A percentile compares a stretch with the other conserved stretches of the same genome.
Conservation (phyloP, 2,888 invertebrate species). For the Congeria kusceri region DNA sequence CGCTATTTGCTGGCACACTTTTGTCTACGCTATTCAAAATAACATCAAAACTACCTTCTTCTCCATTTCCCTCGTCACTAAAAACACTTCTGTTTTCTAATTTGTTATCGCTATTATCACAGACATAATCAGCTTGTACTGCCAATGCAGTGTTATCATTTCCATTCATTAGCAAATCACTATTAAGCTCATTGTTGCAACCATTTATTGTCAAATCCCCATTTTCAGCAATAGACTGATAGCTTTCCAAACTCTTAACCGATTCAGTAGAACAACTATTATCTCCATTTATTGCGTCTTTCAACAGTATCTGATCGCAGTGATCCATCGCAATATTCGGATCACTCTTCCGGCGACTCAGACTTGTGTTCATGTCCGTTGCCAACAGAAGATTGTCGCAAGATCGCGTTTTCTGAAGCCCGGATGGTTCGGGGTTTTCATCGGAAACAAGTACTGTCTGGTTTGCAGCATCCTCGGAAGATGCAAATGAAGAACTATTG, state of each 20-base stretch:
- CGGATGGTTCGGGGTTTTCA: slow-evolving; percentile 30
- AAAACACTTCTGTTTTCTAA: slow-evolving; percentile 5
- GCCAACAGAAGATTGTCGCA: slow-evolving; percentile 92
- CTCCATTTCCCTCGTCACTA: slow-evolving; percentile 13
- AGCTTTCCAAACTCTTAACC: slow-evolving; percentile 56
- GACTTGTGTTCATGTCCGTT: slow-evolving; percentile 83
- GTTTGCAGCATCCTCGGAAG: slow-evolving; percentile 74
- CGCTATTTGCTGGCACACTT: not conserved
- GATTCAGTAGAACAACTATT: slow-evolving; percentile 62
- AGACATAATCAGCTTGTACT: not conserved
- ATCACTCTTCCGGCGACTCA: slow-evolving; percentile 92
- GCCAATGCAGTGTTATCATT: not conserved
- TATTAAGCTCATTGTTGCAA: slow-evolving; percentile 20
- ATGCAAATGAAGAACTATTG: slow-evolving; percentile 76
- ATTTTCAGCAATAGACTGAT: slow-evolving; percentile 52
- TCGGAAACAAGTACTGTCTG: slow-evolving; percentile 53
- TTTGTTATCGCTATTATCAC: slow-evolving; percentile 19
- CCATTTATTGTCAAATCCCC: slow-evolving; percentile 35
- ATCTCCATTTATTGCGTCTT: slow-evolving; percentile 62
- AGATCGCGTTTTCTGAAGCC: slow-evolving; percentile 90
- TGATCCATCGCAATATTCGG: slow-evolving; percentile 88
- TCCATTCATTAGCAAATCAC: slow-evolving; percentile 17
- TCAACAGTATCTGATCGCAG: slow-evolving; percentile 62
- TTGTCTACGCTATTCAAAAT: not conserved
- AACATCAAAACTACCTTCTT: slow-evolving; percentile 21